Conservation (phyloP, 1,140 invertebrate species). For the Cyclargus thomasi region DNA sequence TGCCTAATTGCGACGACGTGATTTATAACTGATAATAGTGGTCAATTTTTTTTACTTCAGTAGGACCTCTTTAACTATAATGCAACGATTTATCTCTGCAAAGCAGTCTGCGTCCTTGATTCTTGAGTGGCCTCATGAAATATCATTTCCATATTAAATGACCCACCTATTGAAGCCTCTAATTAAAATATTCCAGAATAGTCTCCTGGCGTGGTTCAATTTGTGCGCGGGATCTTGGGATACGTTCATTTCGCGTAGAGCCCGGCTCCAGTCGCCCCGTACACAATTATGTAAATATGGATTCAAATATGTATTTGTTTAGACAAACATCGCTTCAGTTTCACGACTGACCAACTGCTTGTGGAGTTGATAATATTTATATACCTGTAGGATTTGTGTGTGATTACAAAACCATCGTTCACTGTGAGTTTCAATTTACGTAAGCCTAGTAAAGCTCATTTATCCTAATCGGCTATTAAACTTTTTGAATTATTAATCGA, state of each 20-base stretch:
- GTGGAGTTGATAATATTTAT: not conserved
- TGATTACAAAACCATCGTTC: not conserved
- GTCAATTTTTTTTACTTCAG: no score
- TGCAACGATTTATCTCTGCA: no score
- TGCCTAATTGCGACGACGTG: no score
- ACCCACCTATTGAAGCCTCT: not conserved
- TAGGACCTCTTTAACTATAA: no score
- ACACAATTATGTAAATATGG: conserved; percentile 66
- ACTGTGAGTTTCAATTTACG: no score
- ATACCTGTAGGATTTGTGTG: not conserved
- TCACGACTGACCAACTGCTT: conserved; percentile 19
- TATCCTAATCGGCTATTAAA: no score
- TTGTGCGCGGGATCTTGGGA: conserved; percentile 72
- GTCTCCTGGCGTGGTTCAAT: conserved; percentile 49
- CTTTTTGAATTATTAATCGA: no score
- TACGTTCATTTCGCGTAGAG: conserved; percentile 70
- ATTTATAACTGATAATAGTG: no score
- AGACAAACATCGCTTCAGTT: conserved; percentile 39
- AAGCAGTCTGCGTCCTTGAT: no score
- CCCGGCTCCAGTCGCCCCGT: conserved; percentile 47
- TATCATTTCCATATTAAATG: no score
- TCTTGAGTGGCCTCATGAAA: no score
- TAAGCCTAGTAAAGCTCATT: no score
- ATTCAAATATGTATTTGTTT: conserved; percentile 52
- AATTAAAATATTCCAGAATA: conserved; percentile 43